A percentile compares a stretch with the other conserved stretches of the same genome.
Conservation (phyloP, 2,888 invertebrate genomes). For the Trichacis sp. region DNA sequence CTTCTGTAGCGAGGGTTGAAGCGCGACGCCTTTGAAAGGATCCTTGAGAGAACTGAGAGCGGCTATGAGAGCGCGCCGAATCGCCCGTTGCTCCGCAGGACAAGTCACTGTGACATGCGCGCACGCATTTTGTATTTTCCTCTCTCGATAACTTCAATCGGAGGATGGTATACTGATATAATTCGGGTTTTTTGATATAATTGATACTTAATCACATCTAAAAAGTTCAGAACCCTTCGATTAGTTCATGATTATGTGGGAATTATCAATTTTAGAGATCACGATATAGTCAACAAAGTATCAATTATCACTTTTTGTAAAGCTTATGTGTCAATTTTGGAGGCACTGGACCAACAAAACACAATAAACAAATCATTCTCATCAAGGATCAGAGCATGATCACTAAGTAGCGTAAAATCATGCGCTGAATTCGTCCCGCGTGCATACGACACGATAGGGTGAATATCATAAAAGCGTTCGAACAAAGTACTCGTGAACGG, state of each 20-base stretch:
- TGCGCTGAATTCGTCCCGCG: conserved; percentile 22
- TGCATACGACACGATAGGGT: conserved; percentile 48
- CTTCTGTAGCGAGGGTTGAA: conserved; percentile 31
- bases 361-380: background rate
- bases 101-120: conserved; percentile 53
- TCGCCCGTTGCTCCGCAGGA: conserved; percentile 55
- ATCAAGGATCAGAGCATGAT: conserved; percentile 24
- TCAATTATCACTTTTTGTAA: too few species aligned
- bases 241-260: too few species aligned
- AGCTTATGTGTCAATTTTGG: too few species aligned
- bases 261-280: too few species aligned
- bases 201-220: too few species aligned
- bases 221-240: too few species aligned
- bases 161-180: too few species aligned
- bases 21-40: conserved; percentile 56
- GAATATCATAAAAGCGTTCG: conserved; percentile 64
- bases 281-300: too few species aligned
- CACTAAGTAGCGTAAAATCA: conserved; percentile 44
- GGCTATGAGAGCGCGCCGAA: conserved; percentile 50
- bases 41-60: conserved; percentile 57
- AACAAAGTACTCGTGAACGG: conserved; percentile 5
- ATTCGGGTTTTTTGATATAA: too few species aligned
- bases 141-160: too few species aligned
- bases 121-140: conserved; percentile 48
- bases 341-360: background rate